Conservation (phyloP, 2,888 invertebrate species). For the Agriopis aurantiaria region DNA sequence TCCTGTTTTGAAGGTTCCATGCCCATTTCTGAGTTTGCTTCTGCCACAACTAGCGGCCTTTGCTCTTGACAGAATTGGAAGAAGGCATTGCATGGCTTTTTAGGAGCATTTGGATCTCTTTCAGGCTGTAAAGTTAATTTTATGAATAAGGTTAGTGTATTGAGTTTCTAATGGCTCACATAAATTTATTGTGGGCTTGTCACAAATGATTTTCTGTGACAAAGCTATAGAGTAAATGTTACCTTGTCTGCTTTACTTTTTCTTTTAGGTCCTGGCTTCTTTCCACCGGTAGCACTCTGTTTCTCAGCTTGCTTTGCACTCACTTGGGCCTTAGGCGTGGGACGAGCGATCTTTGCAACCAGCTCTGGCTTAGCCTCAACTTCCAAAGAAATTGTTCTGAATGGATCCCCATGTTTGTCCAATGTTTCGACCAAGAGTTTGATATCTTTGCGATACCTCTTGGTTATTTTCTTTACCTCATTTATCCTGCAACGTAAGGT, state of each 20-base stretch:
- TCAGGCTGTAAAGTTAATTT: slow-evolving; percentile 66
- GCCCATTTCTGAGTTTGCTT: slow-evolving; percentile 87
- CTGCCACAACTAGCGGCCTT: slow-evolving; percentile 90
- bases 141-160: background rate
- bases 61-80: slow-evolving; percentile 94
- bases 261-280: slow-evolving; percentile 81
- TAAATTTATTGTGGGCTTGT: background rate
- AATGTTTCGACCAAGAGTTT: slow-evolving; percentile 89
- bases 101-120: slow-evolving; percentile 91
- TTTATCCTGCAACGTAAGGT: slow-evolving; percentile 86
- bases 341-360: slow-evolving; percentile 58
- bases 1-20: slow-evolving; percentile 91
- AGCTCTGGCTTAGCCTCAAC: slow-evolving; percentile 78
- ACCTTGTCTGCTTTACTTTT: slow-evolving; percentile 88
- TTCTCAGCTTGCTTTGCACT: slow-evolving; percentile 69
- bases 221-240: slow-evolving; percentile 20
- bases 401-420: slow-evolving; percentile 90
- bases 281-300: slow-evolving; percentile 64
- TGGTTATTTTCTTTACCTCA: slow-evolving; percentile 89
- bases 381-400: slow-evolving; percentile 88
- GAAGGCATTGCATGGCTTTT: slow-evolving; percentile 92
- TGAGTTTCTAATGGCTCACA: background rate
- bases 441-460: slow-evolving; percentile 89
- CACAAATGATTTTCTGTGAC: background rate
- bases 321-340: slow-evolving; percentile 62